A percentile compares a stretch with the other conserved stretches of the same genome.
Conservation (phyloP, 2,888 invertebrate genomes). For the Odontomyia ornata region DNA sequence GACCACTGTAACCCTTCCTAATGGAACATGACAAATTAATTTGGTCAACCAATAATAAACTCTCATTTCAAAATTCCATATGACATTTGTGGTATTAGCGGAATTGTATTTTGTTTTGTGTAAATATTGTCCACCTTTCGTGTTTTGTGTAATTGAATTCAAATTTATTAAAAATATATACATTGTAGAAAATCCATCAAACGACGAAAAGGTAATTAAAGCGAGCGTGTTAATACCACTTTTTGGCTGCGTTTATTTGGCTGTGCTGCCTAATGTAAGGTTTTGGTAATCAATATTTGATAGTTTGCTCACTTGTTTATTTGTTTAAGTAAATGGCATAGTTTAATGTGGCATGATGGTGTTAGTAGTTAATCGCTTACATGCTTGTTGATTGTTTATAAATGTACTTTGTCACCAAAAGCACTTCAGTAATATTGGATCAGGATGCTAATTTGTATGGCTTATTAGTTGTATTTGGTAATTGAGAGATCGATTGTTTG, state of each 20-base stretch:
- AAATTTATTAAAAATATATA: no score
- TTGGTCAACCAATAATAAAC: background rate
- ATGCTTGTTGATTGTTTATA: background rate
- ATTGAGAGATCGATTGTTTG: no score
- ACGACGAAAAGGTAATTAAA: background rate
- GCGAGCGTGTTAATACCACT: background rate
- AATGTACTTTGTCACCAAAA: background rate
- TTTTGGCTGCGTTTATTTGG: background rate
- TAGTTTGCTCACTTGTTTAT: background rate
- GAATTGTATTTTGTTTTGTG: background rate
- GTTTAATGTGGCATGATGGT: background rate
- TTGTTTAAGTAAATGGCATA: background rate
- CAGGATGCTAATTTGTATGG: no score
- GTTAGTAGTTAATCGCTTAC: background rate
- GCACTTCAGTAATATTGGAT: no score
- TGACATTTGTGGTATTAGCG: background rate
- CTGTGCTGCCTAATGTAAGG: background rate
- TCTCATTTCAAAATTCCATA: conserved; percentile 1
- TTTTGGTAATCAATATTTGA: background rate
- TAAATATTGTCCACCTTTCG: background rate
- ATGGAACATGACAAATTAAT: background rate
- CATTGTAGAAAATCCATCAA: background rate
- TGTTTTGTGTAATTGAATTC: background rate
- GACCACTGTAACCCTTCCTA: background rate
- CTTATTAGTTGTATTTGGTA: no score